Conservation (phyloP, 1,140 invertebrate genomes). For the Heliconius nattereri region DNA sequence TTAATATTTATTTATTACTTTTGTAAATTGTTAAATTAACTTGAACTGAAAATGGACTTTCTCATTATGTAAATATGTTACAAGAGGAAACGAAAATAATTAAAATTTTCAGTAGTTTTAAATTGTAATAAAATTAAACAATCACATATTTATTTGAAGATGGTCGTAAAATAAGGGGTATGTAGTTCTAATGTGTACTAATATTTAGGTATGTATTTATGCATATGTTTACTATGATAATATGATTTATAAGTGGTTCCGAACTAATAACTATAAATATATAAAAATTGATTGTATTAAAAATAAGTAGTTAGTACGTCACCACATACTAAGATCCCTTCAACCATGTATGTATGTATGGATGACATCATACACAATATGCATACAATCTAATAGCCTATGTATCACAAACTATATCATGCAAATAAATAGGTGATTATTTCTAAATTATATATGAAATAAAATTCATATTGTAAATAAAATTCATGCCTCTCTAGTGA, state of each 20-base stretch:
- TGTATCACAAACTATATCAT: constrained; percentile 41
- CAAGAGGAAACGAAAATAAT: neutral
- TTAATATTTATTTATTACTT: neutral
- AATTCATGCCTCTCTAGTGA: constrained; percentile 41
- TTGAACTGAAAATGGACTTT: neutral
- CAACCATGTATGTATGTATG: constrained; percentile 47
- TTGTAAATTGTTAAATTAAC: neutral
- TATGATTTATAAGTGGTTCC: neutral
- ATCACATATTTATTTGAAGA: constrained; percentile 22
- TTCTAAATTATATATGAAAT: constrained; percentile 27
- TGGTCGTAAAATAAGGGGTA: neutral
- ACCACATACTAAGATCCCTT: constrained; percentile 37
- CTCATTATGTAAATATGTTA: neutral
- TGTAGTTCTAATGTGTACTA: neutral
- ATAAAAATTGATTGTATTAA: too few relatives aligned
- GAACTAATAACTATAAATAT: neutral
- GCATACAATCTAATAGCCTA: constrained; percentile 38
- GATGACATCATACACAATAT: constrained; percentile 51
- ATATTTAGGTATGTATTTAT: neutral
- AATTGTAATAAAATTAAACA: neutral
- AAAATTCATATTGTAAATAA: constrained; percentile 30
- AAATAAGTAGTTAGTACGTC: neutral
- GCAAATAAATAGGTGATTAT: constrained; percentile 47
- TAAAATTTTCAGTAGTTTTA: neutral
- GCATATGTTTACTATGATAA: neutral